Evolutionary conservation across 2,797 vertebrate genomes (phyloP), one percentile per base, ranked within the genome.

Genomic region (Smutsia gigantea): DNA sequence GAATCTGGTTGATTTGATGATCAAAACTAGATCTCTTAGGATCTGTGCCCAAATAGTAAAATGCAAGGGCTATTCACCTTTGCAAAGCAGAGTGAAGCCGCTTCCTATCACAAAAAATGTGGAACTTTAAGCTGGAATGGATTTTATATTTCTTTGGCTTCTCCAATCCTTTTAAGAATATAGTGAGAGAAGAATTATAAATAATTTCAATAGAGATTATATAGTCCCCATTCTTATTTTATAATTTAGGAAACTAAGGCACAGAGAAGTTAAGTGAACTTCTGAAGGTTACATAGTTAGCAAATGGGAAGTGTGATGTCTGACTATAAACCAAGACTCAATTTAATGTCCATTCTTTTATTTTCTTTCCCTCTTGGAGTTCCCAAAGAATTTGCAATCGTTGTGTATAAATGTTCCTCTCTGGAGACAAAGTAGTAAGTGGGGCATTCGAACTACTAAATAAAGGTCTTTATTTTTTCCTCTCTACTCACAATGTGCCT

Each of bases 151-250:
- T 85, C 53, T 81, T 4, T 39, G 23, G 29, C 57, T 88, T 81
- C 46, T 88, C 79, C 39, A 89, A 82, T 66, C 21, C 31, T 93
- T 95, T 64, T 42, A 49, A 86, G 71, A 88, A 87, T 15, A 92
- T 5, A 31, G 51, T 29, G 46, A 51, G 17, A 63, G 9, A 68
- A 55, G 51, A 61, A 53, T 29, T 72, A 78, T 39, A 82, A 77
- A 68, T 64, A 85, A 92, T 92, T 96, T 77, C 69, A 84, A 25
- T 78, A 37, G 31, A 61, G 49, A 82, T 57, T 57, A 21, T 61
- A 18, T 81, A 81, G 29, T 90, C 10, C n/a, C 27, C 14, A 61
- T 17, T 81, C 21, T 85, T 79, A 55, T 34, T 95, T 93, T 78
- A 71, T 42, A 88, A 87, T 68, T 87, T 49, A 74, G 29, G 31